phyloP scores from a whole-genome alignment of 1,140 invertebrate species.

The Diprion similis region DNA sequence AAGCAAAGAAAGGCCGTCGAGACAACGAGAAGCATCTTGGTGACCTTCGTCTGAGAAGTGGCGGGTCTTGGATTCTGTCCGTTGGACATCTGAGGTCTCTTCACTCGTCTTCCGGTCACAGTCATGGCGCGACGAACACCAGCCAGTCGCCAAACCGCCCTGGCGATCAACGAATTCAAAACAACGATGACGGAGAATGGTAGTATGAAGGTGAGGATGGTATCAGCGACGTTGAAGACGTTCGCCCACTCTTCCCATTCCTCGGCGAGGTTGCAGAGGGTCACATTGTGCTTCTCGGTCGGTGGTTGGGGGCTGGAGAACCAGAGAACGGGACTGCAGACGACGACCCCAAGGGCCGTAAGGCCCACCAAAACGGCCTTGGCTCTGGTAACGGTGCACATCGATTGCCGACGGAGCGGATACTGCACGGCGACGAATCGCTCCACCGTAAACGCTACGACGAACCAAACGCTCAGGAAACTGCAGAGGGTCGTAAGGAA shows the following conservation, averaged over 20 bases:
- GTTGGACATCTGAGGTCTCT: slow-evolving; percentile 34
- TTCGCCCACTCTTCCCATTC: slow-evolving; percentile 60
- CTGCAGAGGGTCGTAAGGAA: slow-evolving; percentile 75
- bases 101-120: slow-evolving; percentile 48
- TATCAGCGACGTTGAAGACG: slow-evolving; percentile 75
- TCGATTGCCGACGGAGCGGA: slow-evolving; percentile 75
- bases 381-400: slow-evolving; percentile 81
- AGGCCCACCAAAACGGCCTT: slow-evolving; percentile 68
- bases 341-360: slow-evolving; percentile 60
- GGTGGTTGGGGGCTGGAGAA: slow-evolving; percentile 58
- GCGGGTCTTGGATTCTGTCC: slow-evolving; percentile 40
- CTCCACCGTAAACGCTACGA: slow-evolving; percentile 87
- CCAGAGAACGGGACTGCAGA: slow-evolving; percentile 70
- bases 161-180: slow-evolving; percentile 74
- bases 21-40: slow-evolving; percentile 82
- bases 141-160: slow-evolving; percentile 68
- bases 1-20: slow-evolving; percentile 80
- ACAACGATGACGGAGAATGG: slow-evolving; percentile 74
- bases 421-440: slow-evolving; percentile 82
- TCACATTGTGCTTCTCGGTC: slow-evolving; percentile 45
- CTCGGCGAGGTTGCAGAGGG: slow-evolving; percentile 58
- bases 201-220: slow-evolving; percentile 72
- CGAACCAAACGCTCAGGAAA: slow-evolving; percentile 82
- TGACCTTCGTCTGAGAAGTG: slow-evolving; percentile 73
- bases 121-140: slow-evolving; percentile 64